Percentiles rank a stretch among this genome's conserved stretches.
These are phyloP conservation scores for Petrophora chlorosata DNA, from an alignment of 2,888 invertebrate genomes.

Conservation along the genomic window DNA sequence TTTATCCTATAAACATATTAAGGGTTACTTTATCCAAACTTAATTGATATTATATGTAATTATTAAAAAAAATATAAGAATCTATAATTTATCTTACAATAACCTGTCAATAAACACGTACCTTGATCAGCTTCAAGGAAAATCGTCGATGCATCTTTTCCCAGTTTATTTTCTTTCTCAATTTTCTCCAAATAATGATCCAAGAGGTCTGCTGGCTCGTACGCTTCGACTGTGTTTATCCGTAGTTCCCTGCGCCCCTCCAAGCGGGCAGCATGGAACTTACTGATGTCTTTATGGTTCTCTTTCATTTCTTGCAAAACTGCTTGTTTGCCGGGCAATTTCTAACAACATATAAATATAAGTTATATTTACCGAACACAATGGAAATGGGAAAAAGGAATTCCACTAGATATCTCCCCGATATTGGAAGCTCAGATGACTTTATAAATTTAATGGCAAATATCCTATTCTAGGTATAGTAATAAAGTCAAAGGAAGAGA, in stretches of 20 bases:
- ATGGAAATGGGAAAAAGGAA: too few relatives aligned
- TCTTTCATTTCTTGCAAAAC: slow-evolving; percentile 73
- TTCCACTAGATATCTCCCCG: too few relatives aligned
- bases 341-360: slow-evolving; percentile 33
- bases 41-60: too few relatives aligned
- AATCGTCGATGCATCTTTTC: slow-evolving; percentile 26
- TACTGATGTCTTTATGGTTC: slow-evolving; percentile 56
- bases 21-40: too few relatives aligned
- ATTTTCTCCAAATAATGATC: slow-evolving; percentile 51
- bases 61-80: too few relatives aligned
- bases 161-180: slow-evolving; percentile 28
- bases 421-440: too few relatives aligned
- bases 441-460: too few relatives aligned
- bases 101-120: slow-evolving; percentile 30
- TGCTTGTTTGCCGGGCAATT: slow-evolving; percentile 51
- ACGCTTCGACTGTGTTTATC: slow-evolving; percentile 6
- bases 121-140: slow-evolving; percentile 44
- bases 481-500: too few relatives aligned
- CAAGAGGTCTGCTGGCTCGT: slow-evolving; percentile 48
- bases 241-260: slow-evolving; percentile 36
- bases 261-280: slow-evolving; percentile 48
- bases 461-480: too few relatives aligned
- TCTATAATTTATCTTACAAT: too few relatives aligned
- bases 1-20: too few relatives aligned
- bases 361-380: too few relatives aligned